phyloP scores from a whole-genome alignment of 1,140 invertebrate genomes.

The Wiebesia pumilae region DNA sequence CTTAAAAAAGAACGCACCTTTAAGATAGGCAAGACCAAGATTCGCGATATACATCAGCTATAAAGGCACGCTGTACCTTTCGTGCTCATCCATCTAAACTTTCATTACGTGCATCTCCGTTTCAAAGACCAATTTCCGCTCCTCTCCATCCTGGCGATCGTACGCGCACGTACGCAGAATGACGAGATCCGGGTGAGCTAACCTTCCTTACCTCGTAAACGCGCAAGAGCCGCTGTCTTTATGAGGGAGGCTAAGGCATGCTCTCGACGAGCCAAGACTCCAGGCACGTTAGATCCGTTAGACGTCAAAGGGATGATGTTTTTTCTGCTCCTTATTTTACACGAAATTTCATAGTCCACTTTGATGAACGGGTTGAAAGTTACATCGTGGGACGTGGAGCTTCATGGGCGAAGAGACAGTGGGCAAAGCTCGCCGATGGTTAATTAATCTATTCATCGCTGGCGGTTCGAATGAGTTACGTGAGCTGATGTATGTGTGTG shows the following conservation, averaged over 20 bases:
- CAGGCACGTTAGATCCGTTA: background rate
- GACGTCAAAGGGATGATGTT: constrained; percentile 10
- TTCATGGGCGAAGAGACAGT: background rate
- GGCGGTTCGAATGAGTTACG: background rate
- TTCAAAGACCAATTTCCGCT: constrained; percentile 21
- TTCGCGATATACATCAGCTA: background rate
- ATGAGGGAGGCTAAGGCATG: background rate
- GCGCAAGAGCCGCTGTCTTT: background rate
- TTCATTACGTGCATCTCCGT: constrained; percentile 10
- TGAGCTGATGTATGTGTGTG: too few relatives aligned
- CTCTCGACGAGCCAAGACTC: background rate
- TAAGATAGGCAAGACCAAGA: background rate
- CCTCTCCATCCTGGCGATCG: background rate
- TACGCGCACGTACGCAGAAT: background rate
- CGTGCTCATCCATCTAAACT: background rate
- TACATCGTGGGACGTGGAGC: background rate
- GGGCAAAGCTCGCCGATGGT: background rate
- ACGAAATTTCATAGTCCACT: constrained; percentile 26
- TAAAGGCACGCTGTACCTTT: background rate
- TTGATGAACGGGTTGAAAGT: background rate
- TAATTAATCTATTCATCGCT: constrained; percentile 40
- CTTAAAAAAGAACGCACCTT: background rate
- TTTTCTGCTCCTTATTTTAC: constrained; percentile 8
- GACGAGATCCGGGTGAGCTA: background rate
- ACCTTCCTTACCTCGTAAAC: background rate